Base-by-base conservation (phyloP, 2,797 vertebrate genomes). In the Echiichthys vipera region DNA sequence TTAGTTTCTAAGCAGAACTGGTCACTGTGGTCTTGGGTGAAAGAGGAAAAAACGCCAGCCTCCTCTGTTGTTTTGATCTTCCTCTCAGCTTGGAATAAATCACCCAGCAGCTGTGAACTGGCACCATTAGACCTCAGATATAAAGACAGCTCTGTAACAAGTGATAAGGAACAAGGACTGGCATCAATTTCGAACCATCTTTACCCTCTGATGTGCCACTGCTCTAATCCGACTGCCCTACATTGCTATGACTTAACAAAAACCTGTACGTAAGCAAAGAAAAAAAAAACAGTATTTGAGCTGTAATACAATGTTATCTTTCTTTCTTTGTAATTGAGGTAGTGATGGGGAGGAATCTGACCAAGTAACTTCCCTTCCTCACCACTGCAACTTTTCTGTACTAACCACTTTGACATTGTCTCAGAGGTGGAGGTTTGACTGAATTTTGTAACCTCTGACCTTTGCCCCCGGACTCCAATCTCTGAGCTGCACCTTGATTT, bases 381-480 rank as follows among this genome's bases (percentile, higher is more conserved):
- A 32, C 43, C 32, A 5, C 58, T 65, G 45, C 62, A 65, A 64
- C 72, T 51, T 89, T 77, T 77, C 71, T 86, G 54, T 90, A 90
- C 84, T 93, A 94, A 95, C 93, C 93, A 93, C 93, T 95, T 91
- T 89, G 76, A 88, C 84, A 76, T 86, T 78, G 83, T 90, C 90
- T 93, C 85, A 85, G 86, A 92, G 89, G 85, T 83, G 74, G 84
- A 92, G 84, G 79, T 80, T 90, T 91, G 94, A 95, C 94, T 95
- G 94, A 95, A 95, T 89, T 89, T 74, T 86, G 49, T 89, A 87
- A 91, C 80, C 80, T 81, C 83, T 84, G 55, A 85, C 83, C 55
- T 84, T 86, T 84, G 81, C 74, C 87, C 78, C 77, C 59, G 50
- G 69, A 87, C 77, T 69, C 74, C 73, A 76, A 59, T 85, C 86